Percentiles rank a stretch among this genome's conserved stretches.
These are phyloP conservation scores for Tinea trinotella DNA, from an alignment of 2,888 invertebrate genomes.

Conservation along the genomic window DNA sequence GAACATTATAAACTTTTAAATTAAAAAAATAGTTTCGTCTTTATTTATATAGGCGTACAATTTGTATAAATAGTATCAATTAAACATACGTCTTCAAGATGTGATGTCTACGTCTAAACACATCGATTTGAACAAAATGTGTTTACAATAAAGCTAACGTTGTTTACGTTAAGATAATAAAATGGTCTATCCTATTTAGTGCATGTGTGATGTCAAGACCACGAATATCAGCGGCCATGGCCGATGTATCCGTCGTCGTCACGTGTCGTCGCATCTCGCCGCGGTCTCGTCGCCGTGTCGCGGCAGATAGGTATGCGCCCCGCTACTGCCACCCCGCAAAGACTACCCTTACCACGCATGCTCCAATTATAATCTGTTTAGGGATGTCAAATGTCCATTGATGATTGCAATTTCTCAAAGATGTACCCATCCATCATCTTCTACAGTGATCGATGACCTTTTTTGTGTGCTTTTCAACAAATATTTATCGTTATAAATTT, in stretches of 20 bases:
- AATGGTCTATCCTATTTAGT: not conserved
- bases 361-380: conserved; percentile 72
- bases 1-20: not conserved
- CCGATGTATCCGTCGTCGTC: conserved; percentile 14
- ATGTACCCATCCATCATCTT: not conserved
- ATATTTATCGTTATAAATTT: not conserved
- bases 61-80: not conserved
- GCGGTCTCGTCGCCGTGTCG: conserved; percentile 42
- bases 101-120: not conserved
- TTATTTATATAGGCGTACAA: no score
- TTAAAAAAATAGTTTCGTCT: not conserved
- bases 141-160: conserved; percentile 5
- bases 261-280: conserved; percentile 39
- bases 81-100: not conserved
- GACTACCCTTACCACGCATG: conserved; percentile 67
- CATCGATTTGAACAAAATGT: conserved; percentile 2
- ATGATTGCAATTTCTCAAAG: conserved; percentile 12
- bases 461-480: conserved; percentile 3
- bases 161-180: conserved; percentile 9
- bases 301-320: conserved; percentile 25
- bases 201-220: conserved; percentile 66
- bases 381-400: conserved; percentile 65
- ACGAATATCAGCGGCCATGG: conserved; percentile 29
- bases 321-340: conserved; percentile 30
- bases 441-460: not conserved